Base-by-base conservation (phyloP, 2,797 vertebrate genomes). In the Cyprinella venusta region DNA sequence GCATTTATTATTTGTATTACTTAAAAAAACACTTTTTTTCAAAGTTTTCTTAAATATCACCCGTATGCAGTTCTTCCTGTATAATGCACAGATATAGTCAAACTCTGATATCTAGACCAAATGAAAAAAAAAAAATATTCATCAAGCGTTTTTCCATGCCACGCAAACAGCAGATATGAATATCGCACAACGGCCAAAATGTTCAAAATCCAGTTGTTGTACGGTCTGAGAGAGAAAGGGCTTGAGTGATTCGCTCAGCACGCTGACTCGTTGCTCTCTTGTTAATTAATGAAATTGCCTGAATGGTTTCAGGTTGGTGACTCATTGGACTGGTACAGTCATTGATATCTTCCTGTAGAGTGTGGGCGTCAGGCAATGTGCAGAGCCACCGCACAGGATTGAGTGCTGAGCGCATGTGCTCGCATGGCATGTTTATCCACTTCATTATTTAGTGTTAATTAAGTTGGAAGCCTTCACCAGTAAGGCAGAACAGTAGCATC, bases 371-470 rank as follows among this genome's bases (percentile, higher is more conserved):
- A 52, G 63, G 72, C 48, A 42, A 69, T 79, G 38, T 36, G 54
- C 75, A 83, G 80, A 79, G 75, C 82, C 83, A 81, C 82, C 26
- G 12, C 69, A 26, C 82, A 50, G 75, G 61, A 75, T 52, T 87
- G 74, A 86, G 78, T 84, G 67, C 83, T 84, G 82, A 85, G 86
- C 81, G 72, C 84, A 80, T 83, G 81, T 70, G 80, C 86, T 86
- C 86, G 71, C 82, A 80, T 84, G 69, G 87, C 87, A 85, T 91
- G 89, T 93, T 91, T 92, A 90, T 91, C 90, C 87, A 88, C 87
- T 91, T 91, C 92, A 93, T 93, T 91, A 93, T 93, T 91, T 90
- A 90, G 87, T 89, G 91, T 92, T 92, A 92, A 93, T 92, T 92
- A 92, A 92, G 90, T 91, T 91, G 88, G 90, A 93, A 91, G 89